phyloP scores from a whole-genome alignment of 2,113 vertebrate genomes.

The Myanophis thanlyinensis region DNA sequence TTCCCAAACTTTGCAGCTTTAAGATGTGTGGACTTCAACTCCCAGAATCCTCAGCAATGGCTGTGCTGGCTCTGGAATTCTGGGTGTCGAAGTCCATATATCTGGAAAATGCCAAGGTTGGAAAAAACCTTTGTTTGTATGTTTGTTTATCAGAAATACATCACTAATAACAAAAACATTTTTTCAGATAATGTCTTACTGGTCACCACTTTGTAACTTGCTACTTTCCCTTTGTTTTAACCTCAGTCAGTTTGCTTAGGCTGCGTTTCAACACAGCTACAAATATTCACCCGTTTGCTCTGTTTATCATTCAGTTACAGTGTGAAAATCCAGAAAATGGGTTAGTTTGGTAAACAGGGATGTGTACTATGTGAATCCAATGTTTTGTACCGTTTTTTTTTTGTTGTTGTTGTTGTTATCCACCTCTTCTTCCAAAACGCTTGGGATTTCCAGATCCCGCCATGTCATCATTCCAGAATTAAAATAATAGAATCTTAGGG shows the following conservation, averaged over 20 bases:
- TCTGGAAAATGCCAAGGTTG: not conserved
- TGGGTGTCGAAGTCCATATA: not conserved
- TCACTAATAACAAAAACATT: not conserved
- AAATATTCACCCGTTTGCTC: not conserved
- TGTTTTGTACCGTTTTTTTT: not conserved
- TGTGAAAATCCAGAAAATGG: not conserved
- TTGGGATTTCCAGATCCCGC: not conserved
- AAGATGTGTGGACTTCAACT: not conserved
- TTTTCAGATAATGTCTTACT: not conserved
- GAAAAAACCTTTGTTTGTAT: no score
- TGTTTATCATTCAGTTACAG: not conserved
- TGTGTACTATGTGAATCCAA: not conserved
- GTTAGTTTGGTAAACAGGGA: not conserved
- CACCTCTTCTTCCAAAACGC: not conserved
- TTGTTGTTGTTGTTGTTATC: no score
- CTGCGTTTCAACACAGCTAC: not conserved
- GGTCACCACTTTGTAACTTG: not conserved
- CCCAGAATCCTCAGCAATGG: not conserved
- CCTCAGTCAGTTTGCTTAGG: not conserved
- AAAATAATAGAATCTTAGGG: not conserved
- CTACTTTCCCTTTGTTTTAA: not conserved
- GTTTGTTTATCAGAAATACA: not conserved
- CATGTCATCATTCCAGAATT: not conserved
- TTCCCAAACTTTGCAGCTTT: no score
- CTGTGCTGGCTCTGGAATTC: not conserved